Evolutionary conservation across 1,140 invertebrate species (phyloP).

Genomic region (Drosophila malerkotliana): DNA sequence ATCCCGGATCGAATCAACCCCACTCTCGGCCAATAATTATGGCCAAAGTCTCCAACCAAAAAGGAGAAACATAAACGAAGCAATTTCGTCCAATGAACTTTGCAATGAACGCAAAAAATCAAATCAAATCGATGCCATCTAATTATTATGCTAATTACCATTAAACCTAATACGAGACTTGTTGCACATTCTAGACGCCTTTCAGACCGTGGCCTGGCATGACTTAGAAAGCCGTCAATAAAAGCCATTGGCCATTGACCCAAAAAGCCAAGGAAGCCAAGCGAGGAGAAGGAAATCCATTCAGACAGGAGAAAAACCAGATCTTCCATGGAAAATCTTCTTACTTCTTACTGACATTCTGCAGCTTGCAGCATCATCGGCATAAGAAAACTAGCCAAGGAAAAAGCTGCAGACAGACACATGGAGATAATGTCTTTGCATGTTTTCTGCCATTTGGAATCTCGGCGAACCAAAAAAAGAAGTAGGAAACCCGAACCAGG

Average conservation of each 20-base stretch:
- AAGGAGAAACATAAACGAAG: slow-evolving; percentile 10
- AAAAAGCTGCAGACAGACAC: slow-evolving; percentile 55
- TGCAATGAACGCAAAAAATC: slow-evolving; percentile 17
- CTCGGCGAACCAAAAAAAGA: slow-evolving; percentile 36
- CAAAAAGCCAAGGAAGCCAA: slow-evolving; percentile 43
- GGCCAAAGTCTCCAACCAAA: slow-evolving; percentile 11
- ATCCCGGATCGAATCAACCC: slow-evolving; percentile 41
- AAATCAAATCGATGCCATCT: slow-evolving; percentile 31
- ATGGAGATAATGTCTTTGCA: slow-evolving; percentile 78
- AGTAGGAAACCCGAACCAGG: slow-evolving; percentile 53
- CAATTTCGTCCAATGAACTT: slow-evolving; percentile 69
- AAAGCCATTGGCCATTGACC: slow-evolving; percentile 59
- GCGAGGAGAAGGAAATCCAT: slow-evolving; percentile 24
- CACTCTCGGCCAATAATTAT: slow-evolving; percentile 45
- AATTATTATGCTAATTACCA: slow-evolving; percentile 47
- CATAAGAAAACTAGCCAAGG: slow-evolving; percentile 13
- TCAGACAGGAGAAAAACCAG: slow-evolving; percentile 56
- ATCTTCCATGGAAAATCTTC: slow-evolving; percentile 24
- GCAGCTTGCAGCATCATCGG: slow-evolving; percentile 36
- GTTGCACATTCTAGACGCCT: slow-evolving; percentile 43
- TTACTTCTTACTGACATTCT: slow-evolving; percentile 59
- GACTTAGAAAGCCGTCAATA: slow-evolving; percentile 37
- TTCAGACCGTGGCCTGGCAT: slow-evolving; percentile 20
- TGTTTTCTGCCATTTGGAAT: slow-evolving; percentile 68
- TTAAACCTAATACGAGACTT: slow-evolving; percentile 21